Conservation (phyloP, 2,113 vertebrate genomes). For the Crotalus tigris region DNA sequence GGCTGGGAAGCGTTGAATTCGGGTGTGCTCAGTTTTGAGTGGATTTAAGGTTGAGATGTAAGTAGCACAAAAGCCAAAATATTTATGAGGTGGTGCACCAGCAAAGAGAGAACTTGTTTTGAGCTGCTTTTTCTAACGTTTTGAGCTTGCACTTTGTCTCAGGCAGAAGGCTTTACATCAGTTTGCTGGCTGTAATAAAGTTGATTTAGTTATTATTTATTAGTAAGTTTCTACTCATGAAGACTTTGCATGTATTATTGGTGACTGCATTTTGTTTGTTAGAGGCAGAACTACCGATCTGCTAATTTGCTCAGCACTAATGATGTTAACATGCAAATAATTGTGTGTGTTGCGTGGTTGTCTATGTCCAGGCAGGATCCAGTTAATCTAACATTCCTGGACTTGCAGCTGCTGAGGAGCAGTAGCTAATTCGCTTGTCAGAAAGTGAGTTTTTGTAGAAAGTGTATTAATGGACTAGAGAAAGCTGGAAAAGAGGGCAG, state of each 20-base stretch:
- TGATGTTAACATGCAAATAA: background rate
- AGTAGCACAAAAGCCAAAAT: background rate
- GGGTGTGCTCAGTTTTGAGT: background rate
- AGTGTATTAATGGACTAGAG: background rate
- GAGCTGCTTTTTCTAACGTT: background rate
- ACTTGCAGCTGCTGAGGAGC: background rate
- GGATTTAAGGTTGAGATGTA: background rate
- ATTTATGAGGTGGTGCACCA: background rate
- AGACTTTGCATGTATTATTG: fast-evolving
- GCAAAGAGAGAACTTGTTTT: background rate
- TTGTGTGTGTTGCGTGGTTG: background rate
- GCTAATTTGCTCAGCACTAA: background rate
- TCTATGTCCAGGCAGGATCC: slow-evolving; percentile 20
- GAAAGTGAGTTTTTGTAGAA: background rate
- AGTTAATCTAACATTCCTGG: slow-evolving; percentile 40
- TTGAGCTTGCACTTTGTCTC: background rate
- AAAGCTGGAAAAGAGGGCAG: background rate
- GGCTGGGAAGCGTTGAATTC: background rate
- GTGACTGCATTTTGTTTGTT: background rate
- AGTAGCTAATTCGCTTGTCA: background rate
- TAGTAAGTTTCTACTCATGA: too few species aligned
- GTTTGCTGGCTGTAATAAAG: background rate
- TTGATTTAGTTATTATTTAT: background rate
- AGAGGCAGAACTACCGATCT: background rate
- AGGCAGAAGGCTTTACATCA: background rate